Conservation (phyloP, 2,888 invertebrate species). For the Melikaiella ostensackeni region DNA sequence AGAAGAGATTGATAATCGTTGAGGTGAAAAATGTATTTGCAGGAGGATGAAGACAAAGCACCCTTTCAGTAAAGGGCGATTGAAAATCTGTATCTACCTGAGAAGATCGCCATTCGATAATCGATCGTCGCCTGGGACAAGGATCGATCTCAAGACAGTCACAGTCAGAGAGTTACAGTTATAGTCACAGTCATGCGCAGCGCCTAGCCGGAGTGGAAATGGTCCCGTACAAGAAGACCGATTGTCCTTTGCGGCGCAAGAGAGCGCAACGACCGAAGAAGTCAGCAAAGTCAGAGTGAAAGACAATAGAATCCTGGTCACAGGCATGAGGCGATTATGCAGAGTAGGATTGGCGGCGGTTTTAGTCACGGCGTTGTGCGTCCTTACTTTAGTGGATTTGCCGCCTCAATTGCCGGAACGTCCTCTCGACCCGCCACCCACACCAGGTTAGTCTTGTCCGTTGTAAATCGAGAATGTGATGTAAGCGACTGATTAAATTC, state of each 20-base stretch:
- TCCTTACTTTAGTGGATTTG: slow-evolving; percentile 71
- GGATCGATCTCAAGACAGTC: slow-evolving; percentile 51
- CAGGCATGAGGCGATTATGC: slow-evolving; percentile 70
- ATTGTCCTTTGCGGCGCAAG: slow-evolving; percentile 47
- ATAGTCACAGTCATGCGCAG: background rate
- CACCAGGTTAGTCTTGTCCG: slow-evolving; percentile 65
- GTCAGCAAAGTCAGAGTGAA: slow-evolving; percentile 50
- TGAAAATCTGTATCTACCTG: slow-evolving; percentile 48
- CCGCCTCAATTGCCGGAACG: slow-evolving; percentile 72
- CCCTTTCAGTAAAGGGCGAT: slow-evolving; percentile 34
- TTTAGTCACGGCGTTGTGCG: slow-evolving; percentile 71
- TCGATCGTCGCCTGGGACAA: slow-evolving; percentile 51
- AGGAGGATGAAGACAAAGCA: slow-evolving; percentile 26
- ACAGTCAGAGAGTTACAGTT: background rate
- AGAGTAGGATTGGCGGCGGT: slow-evolving; percentile 71
- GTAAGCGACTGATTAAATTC: background rate
- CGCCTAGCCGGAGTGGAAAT: slow-evolving; percentile 50
- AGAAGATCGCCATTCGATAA: slow-evolving; percentile 53
- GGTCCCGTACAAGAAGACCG: slow-evolving; percentile 47
- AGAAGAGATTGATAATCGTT: slow-evolving; percentile 34
- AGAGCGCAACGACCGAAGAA: slow-evolving; percentile 45
- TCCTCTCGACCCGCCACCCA: slow-evolving; percentile 69
- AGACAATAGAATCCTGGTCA: slow-evolving; percentile 64
- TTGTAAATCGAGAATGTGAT: slow-evolving; percentile 11
- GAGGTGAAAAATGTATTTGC: slow-evolving; percentile 44